phyloP scores from a whole-genome alignment of 1,140 invertebrate species.

The Carposina sasakii region DNA sequence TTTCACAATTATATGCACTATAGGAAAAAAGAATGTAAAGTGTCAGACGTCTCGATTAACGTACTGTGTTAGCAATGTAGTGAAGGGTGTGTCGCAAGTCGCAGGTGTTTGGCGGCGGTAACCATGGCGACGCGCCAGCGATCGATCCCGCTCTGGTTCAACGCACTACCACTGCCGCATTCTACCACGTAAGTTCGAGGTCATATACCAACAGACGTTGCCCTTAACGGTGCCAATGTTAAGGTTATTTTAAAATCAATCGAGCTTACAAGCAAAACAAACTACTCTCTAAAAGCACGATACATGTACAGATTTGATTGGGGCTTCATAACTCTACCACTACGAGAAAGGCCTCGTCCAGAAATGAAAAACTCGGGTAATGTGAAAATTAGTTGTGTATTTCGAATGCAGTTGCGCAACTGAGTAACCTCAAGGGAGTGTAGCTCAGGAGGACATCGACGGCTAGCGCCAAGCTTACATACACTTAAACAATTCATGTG shows the following conservation, averaged over 20 bases:
- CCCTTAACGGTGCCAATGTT: conserved; percentile 9
- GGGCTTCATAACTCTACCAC: conserved; percentile 12
- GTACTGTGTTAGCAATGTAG: no score
- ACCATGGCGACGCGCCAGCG: conserved; percentile 31
- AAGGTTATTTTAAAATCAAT: no score
- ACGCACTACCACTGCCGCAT: conserved; percentile 16
- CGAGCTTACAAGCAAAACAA: no score
- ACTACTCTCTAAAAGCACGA: no score
- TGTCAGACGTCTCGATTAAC: no score
- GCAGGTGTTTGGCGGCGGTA: conserved; percentile 20
- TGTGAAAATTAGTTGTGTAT: conserved; percentile 59
- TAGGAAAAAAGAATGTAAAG: neutral
- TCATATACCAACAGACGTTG: conserved; percentile 12
- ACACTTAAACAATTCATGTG: conserved; percentile 61
- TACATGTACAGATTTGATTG: neutral
- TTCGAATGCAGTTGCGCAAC: conserved; percentile 42
- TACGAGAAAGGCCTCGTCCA: conserved; percentile 18
- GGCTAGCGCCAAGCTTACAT: conserved; percentile 35
- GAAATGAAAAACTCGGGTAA: conserved; percentile 54
- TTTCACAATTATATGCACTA: neutral
- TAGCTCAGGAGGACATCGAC: conserved; percentile 4
- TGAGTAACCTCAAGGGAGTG: conserved; percentile 22
- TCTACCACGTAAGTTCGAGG: conserved; percentile 21
- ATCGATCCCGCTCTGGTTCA: conserved; percentile 27
- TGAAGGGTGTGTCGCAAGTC: conserved; percentile 16